A percentile compares a stretch with the other conserved stretches of the same genome.
Evolutionary conservation across 1,140 invertebrate species (phyloP).

Genomic region (Zaprionus capensis): DNA sequence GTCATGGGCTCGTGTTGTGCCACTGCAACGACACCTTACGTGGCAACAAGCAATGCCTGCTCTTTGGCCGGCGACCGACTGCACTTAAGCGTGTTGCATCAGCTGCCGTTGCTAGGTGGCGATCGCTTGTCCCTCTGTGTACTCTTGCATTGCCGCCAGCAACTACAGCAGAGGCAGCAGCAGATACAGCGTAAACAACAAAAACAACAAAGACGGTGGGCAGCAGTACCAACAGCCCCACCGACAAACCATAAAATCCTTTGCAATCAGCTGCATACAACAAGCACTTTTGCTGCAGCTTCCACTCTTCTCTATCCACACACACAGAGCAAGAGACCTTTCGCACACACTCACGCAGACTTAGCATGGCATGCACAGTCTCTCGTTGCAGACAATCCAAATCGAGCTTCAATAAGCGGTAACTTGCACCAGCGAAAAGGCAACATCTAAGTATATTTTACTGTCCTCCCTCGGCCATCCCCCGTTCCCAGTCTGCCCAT

Average conservation of each 20-base stretch:
- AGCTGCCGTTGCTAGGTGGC: conserved; percentile 45
- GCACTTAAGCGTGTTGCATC: conserved; percentile 68
- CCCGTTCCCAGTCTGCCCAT: conserved; percentile 1
- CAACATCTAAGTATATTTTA: conserved; percentile 52
- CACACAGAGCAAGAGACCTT: conserved; percentile 15
- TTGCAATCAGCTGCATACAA: conserved; percentile 81
- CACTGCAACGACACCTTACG: conserved; percentile 78
- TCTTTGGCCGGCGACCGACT: conserved; percentile 27
- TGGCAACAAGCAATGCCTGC: conserved; percentile 67
- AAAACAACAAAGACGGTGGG: not conserved
- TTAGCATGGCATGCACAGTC: conserved; percentile 16
- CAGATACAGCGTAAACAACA: conserved; percentile 18
- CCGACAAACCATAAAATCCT: conserved; percentile 69
- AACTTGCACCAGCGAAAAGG: conserved; percentile 33
- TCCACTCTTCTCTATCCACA: conserved; percentile 33
- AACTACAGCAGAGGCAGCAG: conserved; percentile 6
- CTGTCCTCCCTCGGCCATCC: conserved; percentile 2
- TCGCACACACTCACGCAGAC: conserved; percentile 13
- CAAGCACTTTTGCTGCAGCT: conserved; percentile 66
- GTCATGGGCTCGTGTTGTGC: conserved; percentile 71
- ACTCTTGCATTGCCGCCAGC: conserved; percentile 56
- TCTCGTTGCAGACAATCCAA: conserved; percentile 26
- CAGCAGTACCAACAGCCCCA: conserved; percentile 4
- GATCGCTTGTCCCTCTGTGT: conserved; percentile 60
- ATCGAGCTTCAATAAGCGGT: conserved; percentile 32